These are phyloP conservation scores for Pygocentrus nattereri DNA, from an alignment of 2,797 vertebrate species.

Conservation along the genomic window DNA sequence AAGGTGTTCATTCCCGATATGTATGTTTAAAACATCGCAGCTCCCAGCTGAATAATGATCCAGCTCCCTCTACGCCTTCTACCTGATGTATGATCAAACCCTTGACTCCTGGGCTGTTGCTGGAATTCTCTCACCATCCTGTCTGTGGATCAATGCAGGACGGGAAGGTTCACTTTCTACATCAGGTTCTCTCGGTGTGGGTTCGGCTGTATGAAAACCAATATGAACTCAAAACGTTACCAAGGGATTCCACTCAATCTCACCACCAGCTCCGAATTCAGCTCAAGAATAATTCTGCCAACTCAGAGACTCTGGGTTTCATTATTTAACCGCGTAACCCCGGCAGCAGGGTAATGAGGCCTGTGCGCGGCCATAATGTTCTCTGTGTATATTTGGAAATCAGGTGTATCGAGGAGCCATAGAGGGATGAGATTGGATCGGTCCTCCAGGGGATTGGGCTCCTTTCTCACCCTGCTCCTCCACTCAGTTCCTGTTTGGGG, in stretches of 20 bases:
- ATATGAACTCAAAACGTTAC: background rate
- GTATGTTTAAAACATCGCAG: background rate
- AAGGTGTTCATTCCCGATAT: no score
- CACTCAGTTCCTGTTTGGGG: background rate
- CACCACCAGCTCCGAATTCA: background rate
- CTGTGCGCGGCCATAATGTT: background rate
- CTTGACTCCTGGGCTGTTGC: background rate
- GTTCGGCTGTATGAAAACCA: background rate
- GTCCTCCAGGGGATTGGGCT: conserved; percentile 19
- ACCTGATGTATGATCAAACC: conserved; percentile 25
- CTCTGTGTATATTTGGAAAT: conserved; percentile 42
- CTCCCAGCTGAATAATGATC: conserved; percentile 39
- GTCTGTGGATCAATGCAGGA: background rate
- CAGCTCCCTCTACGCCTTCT: conserved; percentile 28
- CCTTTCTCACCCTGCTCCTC: conserved; percentile 47
- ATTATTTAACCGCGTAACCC: conserved; percentile 39
- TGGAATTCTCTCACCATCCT: background rate
- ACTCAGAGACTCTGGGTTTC: background rate
- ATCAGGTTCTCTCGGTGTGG: background rate
- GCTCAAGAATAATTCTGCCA: conserved; percentile 25
- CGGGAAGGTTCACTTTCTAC: background rate
- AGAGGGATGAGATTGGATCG: conserved; percentile 33
- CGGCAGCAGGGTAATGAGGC: conserved; percentile 28
- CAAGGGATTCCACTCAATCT: conserved; percentile 35
- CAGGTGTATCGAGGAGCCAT: conserved; percentile 28